Conservation (phyloP, 2,113 vertebrate species). For the Pagrus major region DNA sequence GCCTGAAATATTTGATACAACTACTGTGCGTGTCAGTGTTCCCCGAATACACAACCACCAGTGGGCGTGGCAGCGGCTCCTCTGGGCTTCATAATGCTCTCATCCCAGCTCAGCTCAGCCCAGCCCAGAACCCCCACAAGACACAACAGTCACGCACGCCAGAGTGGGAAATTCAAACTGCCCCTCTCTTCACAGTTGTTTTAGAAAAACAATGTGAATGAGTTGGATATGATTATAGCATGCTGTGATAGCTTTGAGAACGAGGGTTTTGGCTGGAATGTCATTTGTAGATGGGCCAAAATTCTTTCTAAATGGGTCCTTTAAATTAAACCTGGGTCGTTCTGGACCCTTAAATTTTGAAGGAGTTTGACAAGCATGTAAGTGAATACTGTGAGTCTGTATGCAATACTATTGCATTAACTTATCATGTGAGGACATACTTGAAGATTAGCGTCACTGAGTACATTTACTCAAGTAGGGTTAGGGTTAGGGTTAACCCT, state of each 20-base stretch:
- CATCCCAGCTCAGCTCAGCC: slow-evolving; percentile 10
- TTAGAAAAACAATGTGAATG: neutral
- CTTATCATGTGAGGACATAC: neutral
- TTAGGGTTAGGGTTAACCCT: too few relatives aligned
- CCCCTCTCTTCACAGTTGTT: neutral
- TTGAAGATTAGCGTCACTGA: neutral
- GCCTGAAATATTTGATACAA: slow-evolving; percentile 46
- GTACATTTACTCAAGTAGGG: too few relatives aligned
- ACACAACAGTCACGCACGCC: slow-evolving; percentile 12
- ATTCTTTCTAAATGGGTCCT: neutral
- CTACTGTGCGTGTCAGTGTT: slow-evolving; percentile 24
- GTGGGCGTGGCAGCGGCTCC: slow-evolving; percentile 9
- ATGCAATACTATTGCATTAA: neutral
- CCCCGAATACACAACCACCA: slow-evolving; percentile 39
- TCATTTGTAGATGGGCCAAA: neutral
- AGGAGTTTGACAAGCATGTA: neutral
- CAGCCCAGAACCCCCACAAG: neutral
- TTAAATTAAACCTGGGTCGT: neutral
- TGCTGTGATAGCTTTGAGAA: neutral
- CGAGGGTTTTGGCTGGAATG: neutral
- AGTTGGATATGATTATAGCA: slow-evolving; percentile 11
- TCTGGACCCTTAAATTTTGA: neutral
- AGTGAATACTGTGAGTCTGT: neutral
- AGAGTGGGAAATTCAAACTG: slow-evolving; percentile 53
- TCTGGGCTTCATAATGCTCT: slow-evolving; percentile 6